These are phyloP conservation scores for Nansenia antarctica DNA, from an alignment of 2,113 vertebrate genomes.

Conservation along the genomic window DNA sequence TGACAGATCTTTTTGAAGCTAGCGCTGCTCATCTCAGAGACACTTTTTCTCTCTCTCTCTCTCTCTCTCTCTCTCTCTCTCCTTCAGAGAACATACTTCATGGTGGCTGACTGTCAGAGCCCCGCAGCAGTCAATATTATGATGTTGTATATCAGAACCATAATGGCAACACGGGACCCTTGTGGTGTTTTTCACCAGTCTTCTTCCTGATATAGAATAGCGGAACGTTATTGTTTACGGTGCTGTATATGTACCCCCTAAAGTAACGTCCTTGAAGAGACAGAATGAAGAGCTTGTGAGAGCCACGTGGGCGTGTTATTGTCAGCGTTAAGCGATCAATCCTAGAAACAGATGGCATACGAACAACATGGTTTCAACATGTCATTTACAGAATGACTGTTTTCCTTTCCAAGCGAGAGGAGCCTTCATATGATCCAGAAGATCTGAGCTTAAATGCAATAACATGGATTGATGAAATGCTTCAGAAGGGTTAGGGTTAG, in stretches of 20 bases:
- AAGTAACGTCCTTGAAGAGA: slow-evolving; percentile 63
- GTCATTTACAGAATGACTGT: slow-evolving; percentile 32
- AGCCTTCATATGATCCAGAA: no score
- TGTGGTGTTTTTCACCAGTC: not conserved
- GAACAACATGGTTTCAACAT: slow-evolving; percentile 55
- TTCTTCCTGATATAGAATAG: slow-evolving; percentile 12
- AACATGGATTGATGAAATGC: no score
- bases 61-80: no score
- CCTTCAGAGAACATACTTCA: slow-evolving; percentile 24
- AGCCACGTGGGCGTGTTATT: slow-evolving; percentile 53
- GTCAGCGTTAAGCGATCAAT: slow-evolving; percentile 59
- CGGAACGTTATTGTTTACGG: slow-evolving; percentile 36
- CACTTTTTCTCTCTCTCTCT: not conserved
- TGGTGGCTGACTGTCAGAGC: slow-evolving; percentile 30
- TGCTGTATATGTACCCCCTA: slow-evolving; percentile 17
- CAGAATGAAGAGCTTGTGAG: slow-evolving; percentile 57
- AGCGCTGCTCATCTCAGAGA: slow-evolving; percentile 11
- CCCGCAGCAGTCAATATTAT: slow-evolving; percentile 8
- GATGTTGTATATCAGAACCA: slow-evolving; percentile 41
- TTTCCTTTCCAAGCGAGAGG: slow-evolving; percentile 50
- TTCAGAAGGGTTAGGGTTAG: no score
- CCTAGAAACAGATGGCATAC: slow-evolving; percentile 66
- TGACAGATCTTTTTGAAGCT: slow-evolving; percentile 58
- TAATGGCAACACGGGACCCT: slow-evolving; percentile 13
- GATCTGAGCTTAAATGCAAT: no score